A percentile compares a stretch with the other conserved stretches of the same genome.
Conservation (phyloP, 2,113 vertebrate species). For the Cercocebus atys region DNA sequence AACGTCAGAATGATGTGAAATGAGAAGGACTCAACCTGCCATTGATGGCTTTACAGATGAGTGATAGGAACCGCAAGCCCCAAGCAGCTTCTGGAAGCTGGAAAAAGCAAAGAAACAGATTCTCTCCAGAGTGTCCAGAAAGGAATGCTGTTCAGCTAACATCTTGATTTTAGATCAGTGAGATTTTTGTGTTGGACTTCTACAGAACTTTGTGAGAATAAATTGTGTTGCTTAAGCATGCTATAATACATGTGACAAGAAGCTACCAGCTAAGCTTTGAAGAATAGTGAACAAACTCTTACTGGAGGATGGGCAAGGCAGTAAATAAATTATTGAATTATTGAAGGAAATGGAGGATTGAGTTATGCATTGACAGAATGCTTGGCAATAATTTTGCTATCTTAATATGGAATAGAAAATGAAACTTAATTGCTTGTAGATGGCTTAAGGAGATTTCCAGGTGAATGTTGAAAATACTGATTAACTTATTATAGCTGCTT, state of each 20-base stretch:
- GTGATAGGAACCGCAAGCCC: background rate
- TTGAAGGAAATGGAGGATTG: background rate
- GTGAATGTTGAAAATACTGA: background rate
- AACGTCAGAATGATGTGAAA: background rate
- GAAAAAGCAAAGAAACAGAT: background rate
- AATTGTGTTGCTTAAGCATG: background rate
- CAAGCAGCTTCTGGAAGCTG: background rate
- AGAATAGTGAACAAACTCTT: background rate
- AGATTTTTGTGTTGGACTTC: background rate
- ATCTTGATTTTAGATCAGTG: conserved; percentile 6
- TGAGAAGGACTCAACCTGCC: background rate
- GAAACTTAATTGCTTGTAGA: background rate
- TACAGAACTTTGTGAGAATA: background rate
- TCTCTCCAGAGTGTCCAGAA: background rate
- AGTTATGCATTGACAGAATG: background rate
- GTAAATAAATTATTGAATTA: background rate
- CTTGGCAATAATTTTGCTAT: background rate
- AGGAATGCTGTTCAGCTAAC: background rate
- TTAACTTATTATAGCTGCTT: background rate
- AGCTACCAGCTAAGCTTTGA: background rate
- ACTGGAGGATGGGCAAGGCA: background rate
- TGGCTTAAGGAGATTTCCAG: background rate
- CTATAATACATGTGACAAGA: background rate
- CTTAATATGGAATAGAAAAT: background rate
- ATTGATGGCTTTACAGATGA: background rate